These are phyloP conservation scores for Dicyrtoma fusca DNA, from an alignment of 2,888 invertebrate genomes.

Conservation along the genomic window DNA sequence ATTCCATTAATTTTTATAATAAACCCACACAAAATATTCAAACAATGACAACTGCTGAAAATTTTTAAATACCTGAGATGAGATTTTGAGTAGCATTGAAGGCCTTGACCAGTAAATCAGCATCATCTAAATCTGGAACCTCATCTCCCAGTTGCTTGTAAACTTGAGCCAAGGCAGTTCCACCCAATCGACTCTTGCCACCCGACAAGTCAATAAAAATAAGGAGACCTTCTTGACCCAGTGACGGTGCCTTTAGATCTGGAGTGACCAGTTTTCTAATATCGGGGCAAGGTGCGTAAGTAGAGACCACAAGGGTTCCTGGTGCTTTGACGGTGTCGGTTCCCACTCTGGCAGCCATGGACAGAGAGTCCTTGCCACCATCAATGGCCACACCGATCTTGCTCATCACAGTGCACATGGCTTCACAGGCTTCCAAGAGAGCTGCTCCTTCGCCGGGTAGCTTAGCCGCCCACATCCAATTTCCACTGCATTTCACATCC, in stretches of 20 bases:
- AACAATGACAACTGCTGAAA: not conserved
- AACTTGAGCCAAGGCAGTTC: conserved; percentile 89
- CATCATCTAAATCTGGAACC: conserved; percentile 78
- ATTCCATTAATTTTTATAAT: not conserved
- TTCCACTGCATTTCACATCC: conserved; percentile 98
- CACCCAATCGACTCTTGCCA: conserved; percentile 79
- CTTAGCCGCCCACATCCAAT: conserved; percentile 99
- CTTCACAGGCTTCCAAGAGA: conserved; percentile 81
- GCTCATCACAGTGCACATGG: conserved; percentile 84
- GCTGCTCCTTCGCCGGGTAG: conserved; percentile 88
- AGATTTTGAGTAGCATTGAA: conserved; percentile 84
- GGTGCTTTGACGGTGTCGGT: conserved; percentile 67
- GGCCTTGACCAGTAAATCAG: conserved; percentile 70
- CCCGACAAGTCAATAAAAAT: conserved; percentile 78
- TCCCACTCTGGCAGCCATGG: conserved; percentile 90
- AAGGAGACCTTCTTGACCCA: conserved; percentile 67
- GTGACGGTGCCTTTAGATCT: conserved; percentile 74
- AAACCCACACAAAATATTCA: not conserved
- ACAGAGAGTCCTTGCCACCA: conserved; percentile 96
- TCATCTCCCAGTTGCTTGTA: conserved; percentile 80
- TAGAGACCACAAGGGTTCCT: conserved; percentile 81
- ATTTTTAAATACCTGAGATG: conserved; percentile 67
- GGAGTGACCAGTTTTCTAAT: conserved; percentile 84
- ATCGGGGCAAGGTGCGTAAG: conserved; percentile 94
- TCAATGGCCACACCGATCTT: conserved; percentile 86